These are phyloP conservation scores for Venturia canescens DNA, from an alignment of 1,140 invertebrate species.

Conservation along the genomic window DNA sequence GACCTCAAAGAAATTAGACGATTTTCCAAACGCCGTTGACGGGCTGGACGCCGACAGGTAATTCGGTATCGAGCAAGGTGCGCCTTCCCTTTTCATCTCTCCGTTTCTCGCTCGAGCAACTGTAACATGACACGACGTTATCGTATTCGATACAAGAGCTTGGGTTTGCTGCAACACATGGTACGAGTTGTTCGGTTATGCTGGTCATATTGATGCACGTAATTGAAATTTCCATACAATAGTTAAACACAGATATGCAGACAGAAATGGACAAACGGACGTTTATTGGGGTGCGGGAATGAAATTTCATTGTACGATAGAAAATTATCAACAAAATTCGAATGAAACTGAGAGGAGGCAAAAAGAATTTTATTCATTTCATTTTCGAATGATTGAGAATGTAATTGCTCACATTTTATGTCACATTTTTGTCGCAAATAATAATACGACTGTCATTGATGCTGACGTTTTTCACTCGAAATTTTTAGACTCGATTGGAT, in stretches of 20 bases:
- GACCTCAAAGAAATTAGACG: too few relatives aligned
- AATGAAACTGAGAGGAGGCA: background rate
- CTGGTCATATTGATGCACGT: conserved; percentile 7
- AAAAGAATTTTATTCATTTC: background rate
- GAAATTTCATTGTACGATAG: background rate
- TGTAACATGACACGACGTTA: conserved; percentile 16
- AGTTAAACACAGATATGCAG: background rate
- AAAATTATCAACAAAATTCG: background rate
- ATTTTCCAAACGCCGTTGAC: too few relatives aligned
- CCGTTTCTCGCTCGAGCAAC: background rate
- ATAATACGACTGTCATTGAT: too few relatives aligned
- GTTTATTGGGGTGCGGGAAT: background rate
- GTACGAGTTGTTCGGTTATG: background rate
- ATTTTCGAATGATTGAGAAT: too few relatives aligned
- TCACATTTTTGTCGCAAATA: background rate
- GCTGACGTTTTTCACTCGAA: too few relatives aligned
- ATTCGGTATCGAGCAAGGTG: too few relatives aligned
- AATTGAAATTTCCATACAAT: conserved; percentile 6
- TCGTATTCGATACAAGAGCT: background rate
- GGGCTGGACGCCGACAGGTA: too few relatives aligned
- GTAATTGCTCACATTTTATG: too few relatives aligned
- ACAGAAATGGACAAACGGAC: background rate
- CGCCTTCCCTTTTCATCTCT: background rate
- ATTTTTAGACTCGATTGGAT: too few relatives aligned
- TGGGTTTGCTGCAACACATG: background rate